These are phyloP conservation scores for Augochlorella aurata DNA, from an alignment of 2,888 invertebrate species.

Conservation along the genomic window DNA sequence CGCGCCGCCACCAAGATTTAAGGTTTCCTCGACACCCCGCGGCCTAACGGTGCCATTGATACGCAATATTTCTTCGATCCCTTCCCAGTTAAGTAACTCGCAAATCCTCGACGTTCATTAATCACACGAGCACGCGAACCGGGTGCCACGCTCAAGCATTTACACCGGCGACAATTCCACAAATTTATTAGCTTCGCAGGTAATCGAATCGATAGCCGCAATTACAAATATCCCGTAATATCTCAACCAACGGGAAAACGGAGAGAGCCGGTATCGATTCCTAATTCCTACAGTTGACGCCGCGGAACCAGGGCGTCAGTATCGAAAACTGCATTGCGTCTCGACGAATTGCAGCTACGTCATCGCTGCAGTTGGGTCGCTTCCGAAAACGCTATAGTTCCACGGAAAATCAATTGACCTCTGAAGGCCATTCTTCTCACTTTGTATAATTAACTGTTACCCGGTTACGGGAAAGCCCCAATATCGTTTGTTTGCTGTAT, in stretches of 20 bases:
- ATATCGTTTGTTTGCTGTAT: too few species aligned
- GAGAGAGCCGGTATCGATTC: conserved; percentile 40
- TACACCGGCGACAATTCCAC: conserved; percentile 18
- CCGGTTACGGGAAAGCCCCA: too few species aligned
- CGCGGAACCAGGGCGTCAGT: conserved; percentile 13
- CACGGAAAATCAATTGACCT: background rate
- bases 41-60: background rate
- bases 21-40: background rate
- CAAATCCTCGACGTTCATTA: conserved; percentile 23
- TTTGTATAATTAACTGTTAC: background rate
- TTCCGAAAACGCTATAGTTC: background rate
- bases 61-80: conserved; percentile 7
- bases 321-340: conserved; percentile 58
- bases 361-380: conserved; percentile 22
- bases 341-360: conserved; percentile 35
- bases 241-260: conserved; percentile 9
- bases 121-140: background rate
- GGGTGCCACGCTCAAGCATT: conserved; percentile 4
- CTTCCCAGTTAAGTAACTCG: conserved; percentile 17
- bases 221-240: conserved; percentile 45
- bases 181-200: conserved; percentile 35
- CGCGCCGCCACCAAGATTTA: background rate
- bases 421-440: background rate
- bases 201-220: conserved; percentile 40
- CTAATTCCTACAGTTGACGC: conserved; percentile 40